Conservation (phyloP, 2,888 invertebrate genomes). For the Diarsia brunnea region DNA sequence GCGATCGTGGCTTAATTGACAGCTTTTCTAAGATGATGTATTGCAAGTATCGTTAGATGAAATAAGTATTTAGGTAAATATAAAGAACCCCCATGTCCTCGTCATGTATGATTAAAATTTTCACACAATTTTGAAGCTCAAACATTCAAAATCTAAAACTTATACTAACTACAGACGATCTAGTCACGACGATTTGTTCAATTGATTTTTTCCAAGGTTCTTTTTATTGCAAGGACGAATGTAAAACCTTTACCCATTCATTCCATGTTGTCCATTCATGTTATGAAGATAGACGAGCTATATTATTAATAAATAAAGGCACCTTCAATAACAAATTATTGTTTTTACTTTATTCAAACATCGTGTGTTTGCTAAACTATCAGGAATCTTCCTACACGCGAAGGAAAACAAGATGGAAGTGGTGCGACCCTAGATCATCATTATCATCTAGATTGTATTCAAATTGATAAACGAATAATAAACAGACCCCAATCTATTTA, state of each 20-base stretch:
- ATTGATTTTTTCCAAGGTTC: conserved; percentile 10
- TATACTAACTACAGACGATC: too few species aligned
- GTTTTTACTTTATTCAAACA: conserved; percentile 43
- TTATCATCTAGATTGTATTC: background rate
- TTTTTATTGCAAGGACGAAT: conserved; percentile 5
- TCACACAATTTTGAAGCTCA: conserved; percentile 2
- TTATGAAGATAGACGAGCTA: conserved; percentile 30
- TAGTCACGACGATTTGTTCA: conserved; percentile 1
- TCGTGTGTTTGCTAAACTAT: conserved; percentile 32
- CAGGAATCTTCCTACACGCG: background rate
- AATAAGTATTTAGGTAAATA: background rate
- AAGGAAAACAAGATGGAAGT: conserved; percentile 14
- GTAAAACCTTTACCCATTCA: background rate
- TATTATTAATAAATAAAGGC: conserved; percentile 36
- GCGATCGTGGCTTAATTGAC: background rate
- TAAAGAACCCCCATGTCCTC: background rate
- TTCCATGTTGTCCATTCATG: conserved; percentile 4
- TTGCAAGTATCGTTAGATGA: background rate
- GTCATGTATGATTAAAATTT: background rate
- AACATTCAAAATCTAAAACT: conserved; percentile 12
- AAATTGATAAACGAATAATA: background rate
- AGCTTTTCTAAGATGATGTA: background rate
- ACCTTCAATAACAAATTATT: conserved; percentile 45
- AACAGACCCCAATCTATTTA: too few species aligned
- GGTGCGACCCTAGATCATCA: background rate